These are phyloP conservation scores for Stegodyphus mimosarum DNA, from an alignment of 1,140 invertebrate genomes.

Conservation along the genomic window DNA sequence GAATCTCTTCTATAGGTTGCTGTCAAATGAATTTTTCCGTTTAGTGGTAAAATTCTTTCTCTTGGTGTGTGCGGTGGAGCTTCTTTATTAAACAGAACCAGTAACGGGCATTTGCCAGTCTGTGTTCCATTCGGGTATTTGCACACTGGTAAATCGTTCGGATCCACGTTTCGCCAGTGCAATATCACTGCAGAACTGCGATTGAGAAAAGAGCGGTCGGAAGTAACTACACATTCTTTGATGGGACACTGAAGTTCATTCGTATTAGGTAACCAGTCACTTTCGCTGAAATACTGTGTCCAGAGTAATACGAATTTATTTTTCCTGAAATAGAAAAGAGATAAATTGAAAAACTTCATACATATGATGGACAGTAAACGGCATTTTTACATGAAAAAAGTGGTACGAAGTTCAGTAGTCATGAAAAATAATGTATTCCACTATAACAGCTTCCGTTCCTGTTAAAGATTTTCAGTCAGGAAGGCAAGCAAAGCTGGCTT, in stretches of 20 bases:
- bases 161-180: constrained; percentile 61
- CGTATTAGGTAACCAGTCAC: constrained; percentile 34
- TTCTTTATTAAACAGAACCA: constrained; percentile 64
- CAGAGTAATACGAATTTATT: constrained; percentile 16
- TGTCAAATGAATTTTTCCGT: constrained; percentile 62
- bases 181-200: constrained; percentile 62
- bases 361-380: too few relatives aligned
- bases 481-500: too few relatives aligned
- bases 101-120: constrained; percentile 56
- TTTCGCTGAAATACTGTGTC: constrained; percentile 36
- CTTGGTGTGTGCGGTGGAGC: constrained; percentile 62
- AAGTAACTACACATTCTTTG: constrained; percentile 63
- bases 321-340: constrained; percentile 10
- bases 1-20: constrained; percentile 62
- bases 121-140: not conserved
- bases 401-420: too few relatives aligned
- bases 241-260: constrained; percentile 55
- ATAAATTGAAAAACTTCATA: too few relatives aligned
- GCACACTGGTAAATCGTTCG: constrained; percentile 33
- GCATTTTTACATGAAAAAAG: too few relatives aligned
- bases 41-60: constrained; percentile 33
- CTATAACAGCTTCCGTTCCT: too few relatives aligned
- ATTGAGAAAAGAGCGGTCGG: constrained; percentile 57
- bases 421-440: too few relatives aligned
- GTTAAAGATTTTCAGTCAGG: too few relatives aligned